Conservation (phyloP, 1,140 invertebrate species). For the Chymomyza costata region DNA sequence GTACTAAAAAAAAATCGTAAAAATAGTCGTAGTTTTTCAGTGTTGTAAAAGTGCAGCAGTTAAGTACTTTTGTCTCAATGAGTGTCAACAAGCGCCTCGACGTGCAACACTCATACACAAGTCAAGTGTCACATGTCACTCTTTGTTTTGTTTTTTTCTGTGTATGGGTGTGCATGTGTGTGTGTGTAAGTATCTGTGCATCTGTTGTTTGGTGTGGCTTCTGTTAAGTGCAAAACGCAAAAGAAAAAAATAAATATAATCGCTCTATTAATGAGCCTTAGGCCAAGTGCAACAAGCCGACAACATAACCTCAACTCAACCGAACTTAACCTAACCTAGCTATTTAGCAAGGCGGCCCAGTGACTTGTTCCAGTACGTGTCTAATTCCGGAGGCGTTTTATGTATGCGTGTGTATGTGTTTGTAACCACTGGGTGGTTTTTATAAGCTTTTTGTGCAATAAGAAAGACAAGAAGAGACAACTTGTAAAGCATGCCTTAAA, state of each 20-base stretch:
- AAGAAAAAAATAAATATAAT: constrained; percentile 53
- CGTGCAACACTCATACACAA: constrained; percentile 33
- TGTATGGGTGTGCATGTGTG: constrained; percentile 26
- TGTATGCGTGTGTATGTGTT: constrained; percentile 1
- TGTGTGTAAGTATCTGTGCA: constrained; percentile 12
- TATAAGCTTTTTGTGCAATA: constrained; percentile 10
- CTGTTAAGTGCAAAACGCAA: constrained; percentile 8
- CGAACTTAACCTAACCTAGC: constrained; percentile 41
- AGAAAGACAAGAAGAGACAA: constrained; percentile 8
- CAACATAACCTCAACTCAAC: constrained; percentile 69
- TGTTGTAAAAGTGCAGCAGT: constrained; percentile 61
- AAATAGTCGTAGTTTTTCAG: constrained; percentile 34
- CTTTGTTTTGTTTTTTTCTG: background rate
- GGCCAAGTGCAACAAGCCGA: constrained; percentile 73
- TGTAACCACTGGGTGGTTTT: constrained; percentile 19
- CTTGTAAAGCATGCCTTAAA: constrained; percentile 5
- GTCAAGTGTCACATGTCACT: constrained; percentile 28
- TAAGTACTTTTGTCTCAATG: constrained; percentile 73
- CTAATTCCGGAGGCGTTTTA: constrained; percentile 14
- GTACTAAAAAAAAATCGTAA: constrained; percentile 14
- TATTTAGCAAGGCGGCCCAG: too few species aligned
- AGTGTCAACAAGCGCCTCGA: constrained; percentile 58
- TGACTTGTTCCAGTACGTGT: constrained; percentile 26
- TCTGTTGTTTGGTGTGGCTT: background rate
- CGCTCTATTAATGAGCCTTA: constrained; percentile 67